Evolutionary conservation across 2,113 vertebrate genomes (phyloP).

Genomic region (Zapus hudsonius): DNA sequence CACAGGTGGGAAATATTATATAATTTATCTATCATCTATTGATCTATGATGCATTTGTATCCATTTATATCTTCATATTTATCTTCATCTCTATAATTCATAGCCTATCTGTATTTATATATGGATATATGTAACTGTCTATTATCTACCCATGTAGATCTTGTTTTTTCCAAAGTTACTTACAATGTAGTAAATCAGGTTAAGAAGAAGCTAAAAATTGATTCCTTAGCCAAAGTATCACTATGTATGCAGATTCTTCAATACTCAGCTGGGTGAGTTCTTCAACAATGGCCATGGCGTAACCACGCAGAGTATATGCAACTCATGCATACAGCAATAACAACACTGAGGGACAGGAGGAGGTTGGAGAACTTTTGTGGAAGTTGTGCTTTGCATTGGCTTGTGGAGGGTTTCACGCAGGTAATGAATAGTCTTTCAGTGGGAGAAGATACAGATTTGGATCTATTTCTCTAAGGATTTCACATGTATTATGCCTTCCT

Average conservation of each 20-base stretch:
- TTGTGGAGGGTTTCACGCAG: neutral
- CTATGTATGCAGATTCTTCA: neutral
- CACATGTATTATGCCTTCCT: no score
- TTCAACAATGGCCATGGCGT: neutral
- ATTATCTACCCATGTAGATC: neutral
- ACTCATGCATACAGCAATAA: neutral
- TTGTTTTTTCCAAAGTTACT: neutral
- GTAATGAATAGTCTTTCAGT: neutral
- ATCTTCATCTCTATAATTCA: no score
- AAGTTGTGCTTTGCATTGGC: neutral
- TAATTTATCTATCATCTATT: no score
- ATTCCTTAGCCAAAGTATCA: neutral
- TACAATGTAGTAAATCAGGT: neutral
- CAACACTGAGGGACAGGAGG: neutral
- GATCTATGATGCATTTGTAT: no score
- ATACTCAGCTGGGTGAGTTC: neutral
- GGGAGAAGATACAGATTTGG: fast-evolving
- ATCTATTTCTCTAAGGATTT: neutral
- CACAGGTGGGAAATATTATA: neutral
- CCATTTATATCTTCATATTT: no score
- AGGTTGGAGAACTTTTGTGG: neutral
- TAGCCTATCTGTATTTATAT: no score
- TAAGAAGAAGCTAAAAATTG: neutral
- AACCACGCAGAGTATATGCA: neutral
- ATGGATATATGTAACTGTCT: neutral